Conservation (phyloP, 2,113 vertebrate species). For the Periophthalmodon schlosseri region DNA sequence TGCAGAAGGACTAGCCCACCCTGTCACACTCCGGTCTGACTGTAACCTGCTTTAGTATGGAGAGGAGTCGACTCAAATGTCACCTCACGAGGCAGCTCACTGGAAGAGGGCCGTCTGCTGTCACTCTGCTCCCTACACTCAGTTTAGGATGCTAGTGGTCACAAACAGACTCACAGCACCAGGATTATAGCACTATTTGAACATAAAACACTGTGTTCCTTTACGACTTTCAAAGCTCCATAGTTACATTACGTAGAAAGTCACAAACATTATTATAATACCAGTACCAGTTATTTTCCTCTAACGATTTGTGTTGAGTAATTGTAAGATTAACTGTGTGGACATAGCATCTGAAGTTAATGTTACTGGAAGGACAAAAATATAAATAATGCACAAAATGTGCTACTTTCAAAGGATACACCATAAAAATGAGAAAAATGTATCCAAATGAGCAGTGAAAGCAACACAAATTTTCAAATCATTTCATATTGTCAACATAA, state of each 20-base stretch:
- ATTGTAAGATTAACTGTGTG: background rate
- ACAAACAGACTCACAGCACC: background rate
- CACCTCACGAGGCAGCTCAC: background rate
- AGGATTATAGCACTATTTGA: background rate
- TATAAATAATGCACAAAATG: background rate
- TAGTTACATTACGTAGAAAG: too few relatives aligned
- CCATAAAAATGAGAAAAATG: background rate
- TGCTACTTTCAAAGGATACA: background rate
- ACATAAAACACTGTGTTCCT: background rate
- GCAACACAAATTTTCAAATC: background rate
- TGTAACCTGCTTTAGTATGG: constrained; percentile 9
- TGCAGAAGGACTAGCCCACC: constrained; percentile 1
- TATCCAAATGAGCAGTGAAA: background rate
- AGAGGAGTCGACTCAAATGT: constrained; percentile 4
- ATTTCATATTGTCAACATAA: background rate
- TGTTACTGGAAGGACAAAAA: background rate
- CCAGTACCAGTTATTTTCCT: background rate
- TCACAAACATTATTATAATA: too few relatives aligned
- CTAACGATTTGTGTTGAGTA: background rate
- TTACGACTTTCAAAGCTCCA: background rate
- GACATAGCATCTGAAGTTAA: background rate
- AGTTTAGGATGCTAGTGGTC: constrained; percentile 1
- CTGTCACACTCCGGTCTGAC: background rate
- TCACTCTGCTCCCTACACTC: background rate
- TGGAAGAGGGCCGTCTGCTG: constrained; percentile 11